A percentile compares a stretch with the other conserved stretches of the same genome.
These are phyloP conservation scores for Synanceia verrucosa DNA, from an alignment of 2,797 vertebrate genomes.

Conservation along the genomic window DNA sequence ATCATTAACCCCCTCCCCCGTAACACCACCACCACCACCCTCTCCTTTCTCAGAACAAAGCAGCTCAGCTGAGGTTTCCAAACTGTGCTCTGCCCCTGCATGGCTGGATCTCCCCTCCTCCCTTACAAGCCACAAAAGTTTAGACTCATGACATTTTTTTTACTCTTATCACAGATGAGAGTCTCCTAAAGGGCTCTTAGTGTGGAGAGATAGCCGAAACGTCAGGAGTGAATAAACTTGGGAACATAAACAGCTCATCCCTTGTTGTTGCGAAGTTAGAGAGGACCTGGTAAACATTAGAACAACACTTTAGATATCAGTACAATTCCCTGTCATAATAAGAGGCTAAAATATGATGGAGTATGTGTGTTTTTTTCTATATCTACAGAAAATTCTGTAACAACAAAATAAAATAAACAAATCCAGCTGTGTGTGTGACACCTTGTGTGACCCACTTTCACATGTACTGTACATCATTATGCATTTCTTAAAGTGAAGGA, in stretches of 20 bases:
- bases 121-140: conserved; percentile 45
- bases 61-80: conserved; percentile 65
- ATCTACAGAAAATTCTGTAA: no score
- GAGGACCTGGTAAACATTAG: neutral
- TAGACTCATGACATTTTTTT: conserved; percentile 40
- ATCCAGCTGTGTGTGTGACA: neutral
- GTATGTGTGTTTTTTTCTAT: no score
- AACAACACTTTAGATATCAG: neutral
- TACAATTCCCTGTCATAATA: no score
- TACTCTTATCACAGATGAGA: conserved; percentile 17
- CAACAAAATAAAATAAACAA: neutral
- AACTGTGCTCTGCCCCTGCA: conserved; percentile 32
- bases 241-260: conserved; percentile 19
- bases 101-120: conserved; percentile 11
- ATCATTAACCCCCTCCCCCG: conserved; percentile 45
- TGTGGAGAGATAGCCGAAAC: neutral
- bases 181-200: neutral
- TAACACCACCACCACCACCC: conserved; percentile 1
- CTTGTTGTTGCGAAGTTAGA: neutral
- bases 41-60: conserved; percentile 65
- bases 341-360: no score
- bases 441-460: neutral
- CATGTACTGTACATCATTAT: neutral
- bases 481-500: neutral
- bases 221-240: conserved; percentile 3